Evolutionary conservation across 1,140 invertebrate species (phyloP), one percentile per base, ranked within the genome.

Genomic region (Cydia pomonella): DNA sequence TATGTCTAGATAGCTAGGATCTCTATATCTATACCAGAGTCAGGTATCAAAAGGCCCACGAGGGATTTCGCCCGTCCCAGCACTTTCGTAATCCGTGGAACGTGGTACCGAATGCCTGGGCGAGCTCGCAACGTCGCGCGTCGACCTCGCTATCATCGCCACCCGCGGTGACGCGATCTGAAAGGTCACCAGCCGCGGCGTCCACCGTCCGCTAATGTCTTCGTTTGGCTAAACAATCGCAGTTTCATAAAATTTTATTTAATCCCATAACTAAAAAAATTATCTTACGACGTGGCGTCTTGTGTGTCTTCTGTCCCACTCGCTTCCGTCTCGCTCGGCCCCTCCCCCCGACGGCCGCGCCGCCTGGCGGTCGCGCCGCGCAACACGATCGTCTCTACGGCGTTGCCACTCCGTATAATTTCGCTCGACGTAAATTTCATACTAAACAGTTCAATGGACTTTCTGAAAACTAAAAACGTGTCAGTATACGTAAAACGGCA

Each of bases 371-470:
- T 82, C 83, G 86, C 77, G 79, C 79, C 84, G 86, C 84, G 84
- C 85, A 88, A 85, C 80, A 78, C 83, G 81, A 83, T 82, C 85
- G 85, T 82, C 90, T 92, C 92, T 92, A 93, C 91, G 91, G 89
- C 92, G 91, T 93, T 92, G 91, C 92, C 90, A 93, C 87, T 91
- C 90, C 91, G 91, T 93, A 93, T 91, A 91, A 92, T 93, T 93
- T 93, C 89, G 91, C 92, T 92, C 86, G 87, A 92, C 92, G 92
- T 93, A 92, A 93, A 93, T 92, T 93, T 93, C 90, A 87, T 88
- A 83, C 86, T 88, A 92, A 92, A 92, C 92, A 92, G 92, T 93
- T 93, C 92, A 93, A 93, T 93, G 92, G 90, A 93, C 92, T 93
- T 93, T 92, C 84, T 80, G 83, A 91, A 93, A 91, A 90, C 84